Percentiles rank a stretch among this genome's conserved stretches.
phyloP scores from a whole-genome alignment of 2,113 vertebrate genomes.

The Clarias batrachus region DNA sequence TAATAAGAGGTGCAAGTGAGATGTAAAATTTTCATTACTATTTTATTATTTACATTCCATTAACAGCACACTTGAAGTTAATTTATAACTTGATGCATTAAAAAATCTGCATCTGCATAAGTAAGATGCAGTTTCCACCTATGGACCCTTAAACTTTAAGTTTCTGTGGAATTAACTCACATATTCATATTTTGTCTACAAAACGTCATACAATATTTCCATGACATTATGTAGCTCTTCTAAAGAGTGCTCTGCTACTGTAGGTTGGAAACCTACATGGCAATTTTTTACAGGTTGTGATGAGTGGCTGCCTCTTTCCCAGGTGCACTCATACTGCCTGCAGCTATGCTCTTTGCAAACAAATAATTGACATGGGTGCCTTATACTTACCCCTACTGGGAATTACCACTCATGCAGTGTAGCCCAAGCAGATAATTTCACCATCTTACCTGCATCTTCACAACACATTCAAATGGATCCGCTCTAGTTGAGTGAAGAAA shows the following conservation, averaged over 20 bases:
- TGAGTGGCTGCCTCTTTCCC: constrained; percentile 48
- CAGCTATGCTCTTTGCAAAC: constrained; percentile 69
- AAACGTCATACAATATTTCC: not conserved
- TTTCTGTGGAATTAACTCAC: not conserved
- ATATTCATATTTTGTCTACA: not conserved
- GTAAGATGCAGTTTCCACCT: not conserved
- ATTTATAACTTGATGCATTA: not conserved
- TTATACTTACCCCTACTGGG: constrained; percentile 63
- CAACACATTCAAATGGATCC: constrained; percentile 58
- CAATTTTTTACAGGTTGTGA: constrained; percentile 54
- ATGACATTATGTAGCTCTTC: constrained; percentile 21
- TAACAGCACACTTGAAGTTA: not conserved
- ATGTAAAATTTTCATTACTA: not conserved
- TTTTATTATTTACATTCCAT: not conserved
- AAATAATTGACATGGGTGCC: constrained; percentile 71
- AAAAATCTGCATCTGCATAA: not conserved
- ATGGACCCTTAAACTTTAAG: not conserved
- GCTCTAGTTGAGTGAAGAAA: constrained; percentile 14
- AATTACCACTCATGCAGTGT: constrained; percentile 61
- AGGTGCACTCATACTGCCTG: constrained; percentile 53
- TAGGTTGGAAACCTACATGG: constrained; percentile 37
- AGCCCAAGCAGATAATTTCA: constrained; percentile 61
- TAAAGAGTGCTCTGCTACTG: constrained; percentile 20
- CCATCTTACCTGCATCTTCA: constrained; percentile 54
- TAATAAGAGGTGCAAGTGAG: not conserved